Evolutionary conservation across 2,113 vertebrate species (phyloP).

Genomic region (Heloderma charlesbogerti): DNA sequence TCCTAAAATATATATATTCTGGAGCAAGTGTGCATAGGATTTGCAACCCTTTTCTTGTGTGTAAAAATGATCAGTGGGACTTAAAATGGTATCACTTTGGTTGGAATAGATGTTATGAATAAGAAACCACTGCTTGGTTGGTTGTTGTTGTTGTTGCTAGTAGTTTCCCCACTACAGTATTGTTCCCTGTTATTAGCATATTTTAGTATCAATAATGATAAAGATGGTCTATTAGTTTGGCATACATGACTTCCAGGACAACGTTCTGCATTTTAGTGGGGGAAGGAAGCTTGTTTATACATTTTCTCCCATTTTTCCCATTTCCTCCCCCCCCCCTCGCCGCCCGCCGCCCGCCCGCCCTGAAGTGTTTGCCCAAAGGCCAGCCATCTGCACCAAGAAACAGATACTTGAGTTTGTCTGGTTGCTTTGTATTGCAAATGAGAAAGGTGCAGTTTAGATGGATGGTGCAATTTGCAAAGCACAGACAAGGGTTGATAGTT

Average conservation of each 20-base stretch:
- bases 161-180: too few relatives aligned
- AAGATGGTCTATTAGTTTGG: neutral
- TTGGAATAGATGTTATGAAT: neutral
- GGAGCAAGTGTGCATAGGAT: neutral
- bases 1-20: too few relatives aligned
- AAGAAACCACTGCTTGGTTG: neutral
- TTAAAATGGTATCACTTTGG: neutral
- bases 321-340: neutral
- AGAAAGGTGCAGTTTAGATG: neutral
- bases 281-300: neutral
- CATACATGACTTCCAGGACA: neutral
- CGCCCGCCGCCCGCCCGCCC: too few relatives aligned
- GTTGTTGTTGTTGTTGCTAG: neutral
- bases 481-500: neutral
- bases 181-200: neutral
- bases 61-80: neutral
- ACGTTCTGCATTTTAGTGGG: neutral
- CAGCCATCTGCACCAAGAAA: neutral
- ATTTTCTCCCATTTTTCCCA: neutral
- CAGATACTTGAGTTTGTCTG: neutral
- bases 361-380: neutral
- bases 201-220: neutral
- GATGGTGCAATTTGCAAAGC: neutral
- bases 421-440: constrained; percentile 24
- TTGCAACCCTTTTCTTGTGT: too few relatives aligned